Conservation (phyloP, 1,140 invertebrate genomes). For the Drosophila pectinifera region DNA sequence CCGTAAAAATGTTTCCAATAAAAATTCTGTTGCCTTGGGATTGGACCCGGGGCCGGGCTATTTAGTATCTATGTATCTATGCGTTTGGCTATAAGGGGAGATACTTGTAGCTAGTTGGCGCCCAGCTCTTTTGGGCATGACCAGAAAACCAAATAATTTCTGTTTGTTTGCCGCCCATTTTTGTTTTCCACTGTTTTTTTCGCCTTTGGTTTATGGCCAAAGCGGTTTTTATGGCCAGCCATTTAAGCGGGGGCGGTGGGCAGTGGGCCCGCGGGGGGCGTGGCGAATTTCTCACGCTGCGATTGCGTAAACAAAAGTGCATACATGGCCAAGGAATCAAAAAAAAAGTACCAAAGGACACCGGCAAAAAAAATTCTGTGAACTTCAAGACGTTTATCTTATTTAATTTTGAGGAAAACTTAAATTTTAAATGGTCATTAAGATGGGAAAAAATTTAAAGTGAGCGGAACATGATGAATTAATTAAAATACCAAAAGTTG, state of each 20-base stretch:
- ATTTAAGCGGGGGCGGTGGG: constrained; percentile 19
- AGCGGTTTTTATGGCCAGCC: constrained; percentile 56
- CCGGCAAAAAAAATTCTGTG: not conserved
- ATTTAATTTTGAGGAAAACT: not conserved
- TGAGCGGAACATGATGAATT: too few species aligned
- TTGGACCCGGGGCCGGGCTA: constrained; percentile 27
- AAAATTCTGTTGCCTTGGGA: constrained; percentile 54
- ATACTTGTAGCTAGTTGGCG: constrained; percentile 53
- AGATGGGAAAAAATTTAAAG: too few species aligned
- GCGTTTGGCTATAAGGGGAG: not conserved
- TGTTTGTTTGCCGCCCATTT: constrained; percentile 55
- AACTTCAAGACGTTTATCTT: not conserved
- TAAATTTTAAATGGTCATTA: too few species aligned
- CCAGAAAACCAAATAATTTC: constrained; percentile 81
- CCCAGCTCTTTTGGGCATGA: constrained; percentile 68
- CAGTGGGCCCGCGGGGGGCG: constrained; percentile 15
- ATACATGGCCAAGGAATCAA: not conserved
- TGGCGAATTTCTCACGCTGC: constrained; percentile 68
- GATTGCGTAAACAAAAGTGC: constrained; percentile 60
- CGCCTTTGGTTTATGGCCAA: constrained; percentile 46
- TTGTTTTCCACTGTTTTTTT: constrained; percentile 20
- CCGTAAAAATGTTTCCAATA: constrained; percentile 75
- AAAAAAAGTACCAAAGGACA: constrained; percentile 7
- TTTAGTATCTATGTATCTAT: constrained; percentile 28
- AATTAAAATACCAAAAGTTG: too few species aligned